A percentile compares a stretch with the other conserved stretches of the same genome.
phyloP scores from a whole-genome alignment of 2,797 vertebrate species.

The Diglossa cyanea region DNA sequence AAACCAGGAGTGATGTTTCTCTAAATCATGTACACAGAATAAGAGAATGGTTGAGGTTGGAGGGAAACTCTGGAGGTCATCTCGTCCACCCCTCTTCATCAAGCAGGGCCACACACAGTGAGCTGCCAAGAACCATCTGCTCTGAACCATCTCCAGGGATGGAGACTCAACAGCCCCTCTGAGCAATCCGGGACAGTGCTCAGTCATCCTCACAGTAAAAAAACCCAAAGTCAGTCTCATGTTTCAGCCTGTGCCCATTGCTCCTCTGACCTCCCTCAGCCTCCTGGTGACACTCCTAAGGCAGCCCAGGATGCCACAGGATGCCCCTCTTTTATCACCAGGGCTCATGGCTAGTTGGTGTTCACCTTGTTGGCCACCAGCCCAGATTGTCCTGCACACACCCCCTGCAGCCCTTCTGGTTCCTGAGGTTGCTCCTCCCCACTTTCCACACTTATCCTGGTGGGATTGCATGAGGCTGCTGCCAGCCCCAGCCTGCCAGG shows the following conservation, averaged over 20 bases:
- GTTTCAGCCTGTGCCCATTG: background rate
- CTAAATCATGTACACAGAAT: background rate
- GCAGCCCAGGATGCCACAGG: background rate
- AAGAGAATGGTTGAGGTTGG: background rate
- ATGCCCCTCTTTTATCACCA: background rate
- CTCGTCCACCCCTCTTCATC: background rate
- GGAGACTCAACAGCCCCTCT: background rate
- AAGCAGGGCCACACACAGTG: background rate
- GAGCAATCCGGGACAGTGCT: background rate
- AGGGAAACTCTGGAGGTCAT: background rate
- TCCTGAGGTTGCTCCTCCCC: background rate
- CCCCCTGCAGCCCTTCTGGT: background rate
- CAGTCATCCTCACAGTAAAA: background rate
- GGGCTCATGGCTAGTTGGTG: background rate
- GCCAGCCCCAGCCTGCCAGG: background rate
- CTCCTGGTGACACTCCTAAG: background rate
- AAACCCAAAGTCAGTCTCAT: rapidly evolving
- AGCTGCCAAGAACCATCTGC: background rate
- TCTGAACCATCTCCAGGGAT: background rate
- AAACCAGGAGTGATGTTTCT: background rate
- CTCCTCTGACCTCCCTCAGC: background rate
- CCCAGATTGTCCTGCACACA: background rate
- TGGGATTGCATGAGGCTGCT: background rate
- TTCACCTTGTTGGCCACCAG: background rate
- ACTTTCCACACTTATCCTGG: background rate